These are phyloP conservation scores for Sinohyriopsis cumingii DNA, from an alignment of 2,888 invertebrate genomes.

Conservation along the genomic window DNA sequence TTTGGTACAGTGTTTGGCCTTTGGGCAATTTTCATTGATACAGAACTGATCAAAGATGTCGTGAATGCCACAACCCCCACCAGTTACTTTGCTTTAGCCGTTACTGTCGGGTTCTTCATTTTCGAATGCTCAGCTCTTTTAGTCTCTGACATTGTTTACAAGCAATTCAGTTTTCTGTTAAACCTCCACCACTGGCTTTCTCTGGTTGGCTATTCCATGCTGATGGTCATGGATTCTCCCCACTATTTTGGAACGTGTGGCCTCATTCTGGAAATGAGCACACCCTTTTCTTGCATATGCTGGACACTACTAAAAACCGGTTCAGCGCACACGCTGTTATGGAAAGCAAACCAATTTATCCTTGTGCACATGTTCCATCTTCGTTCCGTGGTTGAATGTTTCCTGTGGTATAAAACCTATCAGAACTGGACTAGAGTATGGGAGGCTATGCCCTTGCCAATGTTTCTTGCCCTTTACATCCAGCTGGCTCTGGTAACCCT, in stretches of 20 bases:
- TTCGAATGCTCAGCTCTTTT: conserved; percentile 59
- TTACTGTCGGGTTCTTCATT: conserved; percentile 60
- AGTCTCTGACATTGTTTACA: conserved; percentile 54
- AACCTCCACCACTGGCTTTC: conserved; percentile 62
- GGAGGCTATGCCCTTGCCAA: conserved; percentile 49
- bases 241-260: conserved; percentile 59
- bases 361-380: conserved; percentile 65
- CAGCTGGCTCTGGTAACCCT: conserved; percentile 56
- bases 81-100: conserved; percentile 49
- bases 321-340: conserved; percentile 49
- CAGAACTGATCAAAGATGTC: conserved; percentile 53
- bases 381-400: conserved; percentile 59
- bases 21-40: conserved; percentile 54
- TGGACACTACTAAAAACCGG: conserved; percentile 64
- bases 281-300: conserved; percentile 63
- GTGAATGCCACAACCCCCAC: conserved; percentile 54
- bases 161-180: conserved; percentile 49
- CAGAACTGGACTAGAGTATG: conserved; percentile 55
- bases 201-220: conserved; percentile 47
- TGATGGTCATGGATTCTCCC: conserved; percentile 41
- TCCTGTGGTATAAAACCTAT: conserved; percentile 57
- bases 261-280: conserved; percentile 63
- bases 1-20: conserved; percentile 48
- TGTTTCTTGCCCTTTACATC: conserved; percentile 50
- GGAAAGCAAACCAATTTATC: conserved; percentile 64